These are phyloP conservation scores for Enoplosus armatus DNA, from an alignment of 2,797 vertebrate genomes.

Conservation along the genomic window DNA sequence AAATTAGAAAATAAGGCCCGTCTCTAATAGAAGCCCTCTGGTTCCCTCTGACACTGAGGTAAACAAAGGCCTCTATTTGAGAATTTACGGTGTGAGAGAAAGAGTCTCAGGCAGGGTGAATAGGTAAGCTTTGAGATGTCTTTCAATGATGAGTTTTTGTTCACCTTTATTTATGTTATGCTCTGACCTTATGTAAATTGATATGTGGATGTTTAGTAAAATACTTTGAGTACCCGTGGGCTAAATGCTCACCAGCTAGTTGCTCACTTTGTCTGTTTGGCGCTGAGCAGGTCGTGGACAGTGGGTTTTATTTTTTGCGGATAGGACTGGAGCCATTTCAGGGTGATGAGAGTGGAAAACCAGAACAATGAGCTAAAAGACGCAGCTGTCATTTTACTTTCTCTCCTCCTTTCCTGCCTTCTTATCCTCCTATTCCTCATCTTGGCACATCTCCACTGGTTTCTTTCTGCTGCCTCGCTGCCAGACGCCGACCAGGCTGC, in stretches of 20 bases:
- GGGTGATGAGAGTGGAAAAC: not conserved
- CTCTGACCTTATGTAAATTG: not conserved
- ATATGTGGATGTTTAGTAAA: not conserved
- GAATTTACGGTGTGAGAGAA: not conserved
- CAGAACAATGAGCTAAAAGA: not conserved
- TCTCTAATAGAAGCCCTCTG: not conserved
- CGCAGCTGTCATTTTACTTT: not conserved
- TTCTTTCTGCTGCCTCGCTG: not conserved
- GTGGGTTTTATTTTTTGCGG: too few relatives aligned
- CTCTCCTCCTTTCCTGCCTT: not conserved
- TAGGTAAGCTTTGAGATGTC: not conserved
- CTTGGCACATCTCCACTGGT: conserved; percentile 4
- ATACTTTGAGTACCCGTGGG: not conserved
- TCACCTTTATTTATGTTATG: not conserved
- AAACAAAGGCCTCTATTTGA: not conserved
- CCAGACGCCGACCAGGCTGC: not conserved
- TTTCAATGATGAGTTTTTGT: not conserved
- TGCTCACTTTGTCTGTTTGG: too few relatives aligned
- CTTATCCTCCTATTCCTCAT: not conserved
- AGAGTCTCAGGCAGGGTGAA: too few relatives aligned
- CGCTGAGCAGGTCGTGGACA: not conserved
- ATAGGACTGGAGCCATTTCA: too few relatives aligned
- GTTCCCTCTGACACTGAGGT: not conserved
- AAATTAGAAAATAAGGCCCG: not conserved
- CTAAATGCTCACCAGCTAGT: not conserved